These are phyloP conservation scores for Thalassoma bifasciatum DNA, from an alignment of 2,113 vertebrate species.

Conservation along the genomic window DNA sequence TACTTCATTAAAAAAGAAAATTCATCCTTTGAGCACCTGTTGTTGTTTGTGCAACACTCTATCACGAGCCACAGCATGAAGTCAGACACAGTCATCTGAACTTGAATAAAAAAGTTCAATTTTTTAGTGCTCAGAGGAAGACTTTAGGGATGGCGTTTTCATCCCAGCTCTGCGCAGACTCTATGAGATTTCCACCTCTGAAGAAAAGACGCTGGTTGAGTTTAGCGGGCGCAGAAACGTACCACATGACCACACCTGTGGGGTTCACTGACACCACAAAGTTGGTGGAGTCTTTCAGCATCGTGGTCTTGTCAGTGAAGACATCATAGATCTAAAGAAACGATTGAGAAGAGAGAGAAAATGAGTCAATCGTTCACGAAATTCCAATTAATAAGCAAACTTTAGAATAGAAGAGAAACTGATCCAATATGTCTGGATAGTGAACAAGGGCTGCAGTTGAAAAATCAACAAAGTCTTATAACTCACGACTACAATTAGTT, in stretches of 20 bases:
- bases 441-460: too few relatives aligned
- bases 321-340: constrained; percentile 82
- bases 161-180: neutral
- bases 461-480: too few relatives aligned
- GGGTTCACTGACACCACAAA: constrained; percentile 91
- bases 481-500: too few relatives aligned
- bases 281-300: constrained; percentile 77
- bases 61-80: too few relatives aligned
- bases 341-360: neutral
- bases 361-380: neutral
- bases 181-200: neutral
- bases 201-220: constrained; percentile 17
- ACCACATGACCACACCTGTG: constrained; percentile 95
- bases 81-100: neutral
- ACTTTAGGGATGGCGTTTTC: constrained; percentile 40
- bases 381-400: too few relatives aligned
- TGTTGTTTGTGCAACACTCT: neutral
- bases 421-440: too few relatives aligned
- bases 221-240: constrained; percentile 79
- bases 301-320: constrained; percentile 69
- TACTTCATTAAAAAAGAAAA: neutral
- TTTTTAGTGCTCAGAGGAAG: constrained; percentile 43
- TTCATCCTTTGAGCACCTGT: neutral
- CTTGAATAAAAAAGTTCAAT: neutral
- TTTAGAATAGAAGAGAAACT: too few relatives aligned